Conservation (phyloP, 2,113 vertebrate genomes). For the Oceanites oceanicus region DNA sequence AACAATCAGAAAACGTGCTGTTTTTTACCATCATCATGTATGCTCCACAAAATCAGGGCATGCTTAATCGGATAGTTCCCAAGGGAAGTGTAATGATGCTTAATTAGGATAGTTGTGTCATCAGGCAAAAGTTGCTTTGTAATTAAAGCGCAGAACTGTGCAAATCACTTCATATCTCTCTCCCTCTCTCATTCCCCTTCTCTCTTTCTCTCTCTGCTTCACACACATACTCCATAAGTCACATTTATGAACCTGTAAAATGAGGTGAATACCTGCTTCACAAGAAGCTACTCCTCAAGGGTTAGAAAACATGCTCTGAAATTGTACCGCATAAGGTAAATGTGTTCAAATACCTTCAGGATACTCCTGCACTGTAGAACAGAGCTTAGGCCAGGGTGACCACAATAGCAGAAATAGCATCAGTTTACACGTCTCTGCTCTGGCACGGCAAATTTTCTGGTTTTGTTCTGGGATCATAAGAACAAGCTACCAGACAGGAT, state of each 20-base stretch:
- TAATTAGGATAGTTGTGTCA: slow-evolving; percentile 11
- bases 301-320: not conserved
- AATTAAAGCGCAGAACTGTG: slow-evolving; percentile 10
- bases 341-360: not conserved
- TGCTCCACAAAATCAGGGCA: not conserved
- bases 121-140: not conserved
- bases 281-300: not conserved
- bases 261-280: not conserved
- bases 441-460: not conserved
- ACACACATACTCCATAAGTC: not conserved
- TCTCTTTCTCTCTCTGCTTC: not conserved
- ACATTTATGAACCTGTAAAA: not conserved
- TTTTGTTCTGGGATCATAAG: not conserved
- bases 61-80: not conserved
- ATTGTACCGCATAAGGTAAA: not conserved
- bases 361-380: not conserved
- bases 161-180: not conserved
- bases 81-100: not conserved
- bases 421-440: not conserved
- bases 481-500: not conserved
- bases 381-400: not conserved
- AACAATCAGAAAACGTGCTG: not conserved
- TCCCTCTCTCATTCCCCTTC: not conserved
- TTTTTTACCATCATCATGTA: not conserved
- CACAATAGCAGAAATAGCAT: not conserved